Evolutionary conservation across 2,797 vertebrate genomes (phyloP).

Genomic region (Platalea minor): DNA sequence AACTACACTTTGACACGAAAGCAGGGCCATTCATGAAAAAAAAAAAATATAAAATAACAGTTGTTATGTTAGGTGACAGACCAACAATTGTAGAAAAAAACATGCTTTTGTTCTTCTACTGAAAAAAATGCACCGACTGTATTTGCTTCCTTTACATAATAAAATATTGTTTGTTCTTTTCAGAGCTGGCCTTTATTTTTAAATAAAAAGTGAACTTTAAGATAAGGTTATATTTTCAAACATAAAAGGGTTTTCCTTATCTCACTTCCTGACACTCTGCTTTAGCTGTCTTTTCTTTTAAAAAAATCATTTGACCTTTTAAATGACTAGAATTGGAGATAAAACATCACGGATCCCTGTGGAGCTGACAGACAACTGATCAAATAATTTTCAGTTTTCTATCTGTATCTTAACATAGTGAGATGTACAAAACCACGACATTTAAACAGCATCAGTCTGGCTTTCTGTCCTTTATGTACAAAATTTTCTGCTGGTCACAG

Average conservation of each 20-base stretch:
- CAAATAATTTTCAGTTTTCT: background rate
- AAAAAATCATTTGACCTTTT: slow-evolving; percentile 16
- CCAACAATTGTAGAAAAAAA: background rate
- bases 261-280: slow-evolving; percentile 12
- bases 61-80: background rate
- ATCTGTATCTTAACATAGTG: background rate
- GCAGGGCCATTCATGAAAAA: background rate
- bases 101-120: background rate
- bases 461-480: background rate
- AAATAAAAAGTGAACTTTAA: background rate
- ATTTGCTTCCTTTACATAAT: background rate
- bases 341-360: background rate
- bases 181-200: background rate
- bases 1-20: background rate
- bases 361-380: background rate
- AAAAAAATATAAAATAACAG: background rate
- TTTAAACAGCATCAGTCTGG: background rate
- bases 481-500: background rate
- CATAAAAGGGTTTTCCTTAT: slow-evolving; percentile 51
- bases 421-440: background rate
- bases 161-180: background rate
- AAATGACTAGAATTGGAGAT: background rate
- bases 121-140: background rate
- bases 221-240: slow-evolving; percentile 35
- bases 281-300: background rate